These are phyloP conservation scores for Melanotaenia boesemani DNA, from an alignment of 2,797 vertebrate species.

Conservation along the genomic window DNA sequence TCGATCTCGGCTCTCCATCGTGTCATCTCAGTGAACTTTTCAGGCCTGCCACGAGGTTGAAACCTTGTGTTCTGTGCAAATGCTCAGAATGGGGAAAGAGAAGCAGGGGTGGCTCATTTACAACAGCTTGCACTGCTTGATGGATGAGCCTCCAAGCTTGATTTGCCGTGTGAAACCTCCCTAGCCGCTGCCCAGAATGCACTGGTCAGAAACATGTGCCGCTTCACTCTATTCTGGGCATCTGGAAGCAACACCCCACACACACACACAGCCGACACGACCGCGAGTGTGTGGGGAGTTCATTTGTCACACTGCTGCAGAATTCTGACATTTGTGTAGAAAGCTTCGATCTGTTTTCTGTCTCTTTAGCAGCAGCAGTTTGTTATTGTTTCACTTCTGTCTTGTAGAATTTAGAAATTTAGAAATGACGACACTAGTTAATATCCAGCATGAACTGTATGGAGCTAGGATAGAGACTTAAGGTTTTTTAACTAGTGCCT, in stretches of 20 bases:
- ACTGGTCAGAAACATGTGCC: constrained; percentile 62
- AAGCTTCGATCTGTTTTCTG: constrained; percentile 27
- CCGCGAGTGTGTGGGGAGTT: constrained; percentile 45
- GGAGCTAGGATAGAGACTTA: too few relatives aligned
- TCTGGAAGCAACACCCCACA: constrained; percentile 50
- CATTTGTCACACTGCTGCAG: constrained; percentile 66
- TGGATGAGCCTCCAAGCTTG: constrained; percentile 68
- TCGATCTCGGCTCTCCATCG: background rate
- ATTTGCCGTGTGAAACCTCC: constrained; percentile 54
- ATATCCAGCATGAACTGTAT: too few relatives aligned
- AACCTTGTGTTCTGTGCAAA: background rate
- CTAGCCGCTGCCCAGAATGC: constrained; percentile 53
- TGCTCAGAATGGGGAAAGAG: constrained; percentile 18
- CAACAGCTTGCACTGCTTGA: constrained; percentile 53
- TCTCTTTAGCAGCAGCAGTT: constrained; percentile 4
- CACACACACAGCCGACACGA: constrained; percentile 30
- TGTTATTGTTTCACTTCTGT: background rate
- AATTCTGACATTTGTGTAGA: constrained; percentile 46
- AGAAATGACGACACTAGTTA: background rate
- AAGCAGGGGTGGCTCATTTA: constrained; percentile 29
- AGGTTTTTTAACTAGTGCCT: too few relatives aligned
- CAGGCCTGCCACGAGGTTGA: constrained; percentile 2
- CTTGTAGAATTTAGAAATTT: background rate
- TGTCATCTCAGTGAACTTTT: constrained; percentile 25
- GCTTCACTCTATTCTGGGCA: constrained; percentile 56